Conservation (phyloP, 2,888 invertebrate species). For the Sinelater perroti region DNA sequence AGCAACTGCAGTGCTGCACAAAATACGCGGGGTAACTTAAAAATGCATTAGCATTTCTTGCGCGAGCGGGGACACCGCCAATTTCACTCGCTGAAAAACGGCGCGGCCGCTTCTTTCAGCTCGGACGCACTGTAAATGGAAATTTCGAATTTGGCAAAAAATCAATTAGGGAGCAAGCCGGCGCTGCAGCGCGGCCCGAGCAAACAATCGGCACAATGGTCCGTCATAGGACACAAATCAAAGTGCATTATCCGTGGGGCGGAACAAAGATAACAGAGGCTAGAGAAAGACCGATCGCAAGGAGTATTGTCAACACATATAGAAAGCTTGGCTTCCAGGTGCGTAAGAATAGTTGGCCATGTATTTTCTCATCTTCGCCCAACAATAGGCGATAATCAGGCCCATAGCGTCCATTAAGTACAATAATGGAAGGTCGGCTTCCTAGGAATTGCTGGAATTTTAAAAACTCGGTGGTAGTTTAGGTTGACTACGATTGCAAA, state of each 20-base stretch:
- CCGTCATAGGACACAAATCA: constrained; percentile 52
- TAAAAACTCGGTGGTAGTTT: too few species aligned
- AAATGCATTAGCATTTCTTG: constrained; percentile 20
- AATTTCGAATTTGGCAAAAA: constrained; percentile 26
- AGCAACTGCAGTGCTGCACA: too few species aligned
- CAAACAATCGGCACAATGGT: constrained; percentile 50
- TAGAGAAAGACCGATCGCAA: constrained; percentile 43
- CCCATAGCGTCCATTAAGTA: background rate
- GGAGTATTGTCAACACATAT: constrained; percentile 54
- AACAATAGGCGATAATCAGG: constrained; percentile 2
- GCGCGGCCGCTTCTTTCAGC: background rate
- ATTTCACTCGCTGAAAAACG: constrained; percentile 7
- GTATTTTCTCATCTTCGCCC: constrained; percentile 37
- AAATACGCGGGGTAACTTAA: too few species aligned
- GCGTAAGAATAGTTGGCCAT: constrained; percentile 50
- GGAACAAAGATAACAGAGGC: constrained; percentile 35
- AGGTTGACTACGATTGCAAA: too few species aligned
- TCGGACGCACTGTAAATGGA: background rate
- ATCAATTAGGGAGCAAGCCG: constrained; percentile 30
- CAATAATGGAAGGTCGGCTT: background rate
- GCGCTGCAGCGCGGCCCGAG: constrained; percentile 19
- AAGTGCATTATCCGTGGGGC: constrained; percentile 49
- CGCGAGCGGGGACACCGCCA: background rate
- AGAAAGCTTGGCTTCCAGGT: constrained; percentile 51
- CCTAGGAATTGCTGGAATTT: too few species aligned